Evolutionary conservation across 1,140 invertebrate species (phyloP), one percentile per base, ranked within the genome.

Genomic region (Zaprionus vittiger): DNA sequence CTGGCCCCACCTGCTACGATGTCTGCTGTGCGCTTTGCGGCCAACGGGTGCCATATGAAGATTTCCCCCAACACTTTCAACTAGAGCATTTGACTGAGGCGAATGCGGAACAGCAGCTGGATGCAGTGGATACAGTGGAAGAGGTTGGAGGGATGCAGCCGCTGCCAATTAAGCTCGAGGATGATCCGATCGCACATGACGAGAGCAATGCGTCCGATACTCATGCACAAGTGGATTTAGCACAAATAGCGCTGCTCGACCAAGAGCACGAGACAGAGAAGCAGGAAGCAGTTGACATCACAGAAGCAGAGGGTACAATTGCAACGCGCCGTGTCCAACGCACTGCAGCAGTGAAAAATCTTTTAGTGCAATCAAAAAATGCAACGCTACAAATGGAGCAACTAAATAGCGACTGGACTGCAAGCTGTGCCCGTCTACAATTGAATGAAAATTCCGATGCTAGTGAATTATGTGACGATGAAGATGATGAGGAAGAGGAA

Each of bases 1-100:
- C 77, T 6, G 67, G 82, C 7, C 74, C 91, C 12, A 66, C 72
- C 14, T 72, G 41, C 69, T 92, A 86, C 47, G 64, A 87, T 49
- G 73, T 92, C 2, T 73, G 80, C 59, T 92, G 91, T 28, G 70
- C 77, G 34, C 55, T 92, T 12, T 92, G 91, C 41, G 79, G 61
- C 2, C 55, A 76, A 12, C 78, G 81, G 7, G 26, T 92, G 26
- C 24, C 70, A 11, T 77, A 78, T 28, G 75, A 79, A 4, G 55
- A 41, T 17, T 92, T 90, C 52, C 87, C 77, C 1, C 34, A 79
- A 4, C 91, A 92, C 52, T 91, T 92, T 60, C 80, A 70, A 9
- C 54, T 37, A 34, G 41, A 72, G 7, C 85, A 92, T 44, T 63
- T 91, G 38, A 37, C 38, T 14, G 68, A 55, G 5, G 56, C 28